Evolutionary conservation across 2,113 vertebrate genomes (phyloP), one percentile per base, ranked within the genome.

Genomic region (Podarcis cretensis): DNA sequence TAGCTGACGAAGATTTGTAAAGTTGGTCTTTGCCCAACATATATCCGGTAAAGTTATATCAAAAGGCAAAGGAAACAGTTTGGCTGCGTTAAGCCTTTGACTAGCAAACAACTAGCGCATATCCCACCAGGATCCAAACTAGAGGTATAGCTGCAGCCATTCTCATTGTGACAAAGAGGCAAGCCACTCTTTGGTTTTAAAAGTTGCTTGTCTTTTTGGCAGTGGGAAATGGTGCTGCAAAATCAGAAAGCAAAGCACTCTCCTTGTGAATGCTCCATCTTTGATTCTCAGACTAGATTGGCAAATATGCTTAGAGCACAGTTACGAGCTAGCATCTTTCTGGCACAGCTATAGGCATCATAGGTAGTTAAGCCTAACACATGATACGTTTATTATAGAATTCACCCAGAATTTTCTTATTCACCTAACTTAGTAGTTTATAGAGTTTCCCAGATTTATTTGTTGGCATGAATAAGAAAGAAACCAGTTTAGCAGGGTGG

Each of bases 311-410:
- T 65, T 57, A 57, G 21, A 25, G 3, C 13, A 65, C 86, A 90
- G 10, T 84, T 93, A 78, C 94, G 87, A 59, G n/a, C 95, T 93
- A 94, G 13, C 66, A 83, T 63, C 74, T 69, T 90, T 86, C 7
- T 95, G 92, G 93, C 74, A 91, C 89, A 48, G 74, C 65, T 88
- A n/a, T 12, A 16, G 16, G 43, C 63, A 92, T 94, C 92, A 68
- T 59, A 92, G 93, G n/a, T 89, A 94, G 93, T 95, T 92, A 93
- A 92, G 68, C 65, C 92, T 81, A 79, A 27, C 81, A 27, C 81
- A 87, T 77, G 86, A 94, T 79, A 91, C 96, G 88, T 91, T 96
- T 96, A 92, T 93, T 93, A 73, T 69, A 92, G 83, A 66, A 74
- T 89, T 86, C 87, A 94, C 94, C 86, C 77, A 94, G 16, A 74